phyloP scores from a whole-genome alignment of 2,888 invertebrate genomes.

The Heliconius ismenius region DNA sequence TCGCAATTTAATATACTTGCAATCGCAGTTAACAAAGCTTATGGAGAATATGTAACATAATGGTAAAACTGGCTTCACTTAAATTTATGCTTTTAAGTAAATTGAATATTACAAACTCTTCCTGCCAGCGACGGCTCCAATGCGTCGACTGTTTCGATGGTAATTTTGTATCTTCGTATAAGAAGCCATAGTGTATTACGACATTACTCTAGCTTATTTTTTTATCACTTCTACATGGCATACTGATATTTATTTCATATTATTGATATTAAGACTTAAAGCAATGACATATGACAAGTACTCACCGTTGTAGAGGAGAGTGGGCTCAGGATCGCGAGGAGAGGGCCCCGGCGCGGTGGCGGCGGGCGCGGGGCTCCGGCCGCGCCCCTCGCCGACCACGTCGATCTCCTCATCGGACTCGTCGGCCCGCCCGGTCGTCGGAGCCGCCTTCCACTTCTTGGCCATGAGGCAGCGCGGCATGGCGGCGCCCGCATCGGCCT shows the following conservation, averaged over 20 bases:
- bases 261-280: background rate
- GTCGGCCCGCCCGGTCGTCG: slow-evolving; percentile 83
- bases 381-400: slow-evolving; percentile 90
- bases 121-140: background rate
- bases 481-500: slow-evolving; percentile 82
- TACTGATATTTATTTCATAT: background rate
- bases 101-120: background rate
- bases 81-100: background rate
- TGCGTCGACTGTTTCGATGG: background rate
- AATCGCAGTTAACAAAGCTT: slow-evolving; percentile 65
- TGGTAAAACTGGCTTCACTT: background rate
- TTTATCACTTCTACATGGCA: background rate
- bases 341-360: slow-evolving; percentile 86
- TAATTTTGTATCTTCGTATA: background rate
- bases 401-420: slow-evolving; percentile 90
- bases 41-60: slow-evolving; percentile 13
- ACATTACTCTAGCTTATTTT: background rate
- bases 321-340: slow-evolving; percentile 86
- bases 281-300: slow-evolving; percentile 27
- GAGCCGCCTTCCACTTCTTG: slow-evolving; percentile 94
- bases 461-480: slow-evolving; percentile 98
- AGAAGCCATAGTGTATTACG: background rate
- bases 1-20: slow-evolving; percentile 59
- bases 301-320: slow-evolving; percentile 90
- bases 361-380: slow-evolving; percentile 78